A percentile compares a stretch with the other conserved stretches of the same genome.
phyloP scores from a whole-genome alignment of 2,797 vertebrate genomes.

The Crax fasciolata region DNA sequence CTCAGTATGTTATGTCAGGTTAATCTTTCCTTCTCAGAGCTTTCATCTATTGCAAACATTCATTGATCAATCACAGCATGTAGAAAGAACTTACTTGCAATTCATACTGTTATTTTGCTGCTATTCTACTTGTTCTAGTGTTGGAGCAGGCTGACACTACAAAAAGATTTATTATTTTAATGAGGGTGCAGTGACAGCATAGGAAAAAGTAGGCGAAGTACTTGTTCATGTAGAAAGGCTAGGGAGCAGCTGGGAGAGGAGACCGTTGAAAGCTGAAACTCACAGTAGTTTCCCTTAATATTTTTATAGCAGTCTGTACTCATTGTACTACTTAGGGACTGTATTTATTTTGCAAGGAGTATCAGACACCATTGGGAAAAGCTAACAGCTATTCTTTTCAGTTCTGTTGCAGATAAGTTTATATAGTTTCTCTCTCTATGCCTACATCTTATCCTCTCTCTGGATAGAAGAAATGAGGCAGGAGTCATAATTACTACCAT shows the following conservation, averaged over 20 bases:
- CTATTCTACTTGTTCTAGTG: neutral
- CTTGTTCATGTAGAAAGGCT: neutral
- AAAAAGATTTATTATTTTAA: neutral
- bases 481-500: too few species aligned
- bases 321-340: neutral
- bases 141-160: neutral
- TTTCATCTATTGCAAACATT: accelerated
- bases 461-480: conserved; percentile 6
- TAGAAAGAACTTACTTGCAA: neutral
- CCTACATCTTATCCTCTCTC: neutral
- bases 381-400: neutral
- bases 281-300: neutral
- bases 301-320: neutral
- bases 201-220: neutral
- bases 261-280: neutral
- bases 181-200: neutral
- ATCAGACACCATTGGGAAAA: neutral
- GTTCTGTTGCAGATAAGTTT: neutral
- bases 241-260: neutral
- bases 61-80: neutral
- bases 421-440: neutral
- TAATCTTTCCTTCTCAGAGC: neutral
- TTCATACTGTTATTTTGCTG: neutral
- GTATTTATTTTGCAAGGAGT: neutral
- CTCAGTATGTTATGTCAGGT: neutral